Percentiles rank a stretch among this genome's conserved stretches.
Conservation (phyloP, 2,888 invertebrate species). For the Xestia ashworthii region DNA sequence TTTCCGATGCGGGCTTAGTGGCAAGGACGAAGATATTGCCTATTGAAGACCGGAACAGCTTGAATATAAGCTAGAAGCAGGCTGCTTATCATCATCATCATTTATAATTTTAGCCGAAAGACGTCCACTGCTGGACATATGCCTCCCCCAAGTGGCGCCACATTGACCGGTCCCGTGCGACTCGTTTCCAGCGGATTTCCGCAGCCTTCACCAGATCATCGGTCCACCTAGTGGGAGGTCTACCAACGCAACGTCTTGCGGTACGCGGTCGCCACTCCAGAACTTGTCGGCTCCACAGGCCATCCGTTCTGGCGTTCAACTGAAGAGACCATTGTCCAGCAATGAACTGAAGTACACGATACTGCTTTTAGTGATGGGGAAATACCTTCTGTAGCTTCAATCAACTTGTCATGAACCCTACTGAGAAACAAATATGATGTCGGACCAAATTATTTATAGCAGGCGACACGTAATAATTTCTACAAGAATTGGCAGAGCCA, state of each 20-base stretch:
- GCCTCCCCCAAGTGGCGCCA: no score
- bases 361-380: background rate
- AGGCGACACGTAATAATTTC: slow-evolving; percentile 22
- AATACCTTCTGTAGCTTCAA: background rate
- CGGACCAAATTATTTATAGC: slow-evolving; percentile 41
- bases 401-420: slow-evolving; percentile 8
- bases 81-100: background rate
- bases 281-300: no score
- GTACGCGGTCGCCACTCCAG: no score
- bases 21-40: background rate
- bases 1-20: background rate
- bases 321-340: background rate
- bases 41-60: background rate
- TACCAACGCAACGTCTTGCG: no score
- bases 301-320: background rate
- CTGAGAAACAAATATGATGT: slow-evolving; percentile 11
- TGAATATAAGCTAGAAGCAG: background rate
- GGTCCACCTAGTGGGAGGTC: no score
- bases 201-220: no score
- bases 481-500: slow-evolving; percentile 54
- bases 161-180: no score
- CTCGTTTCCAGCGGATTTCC: no score
- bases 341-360: background rate
- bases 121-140: no score
- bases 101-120: no score